A percentile compares a stretch with the other conserved stretches of the same genome.
phyloP scores from a whole-genome alignment of 2,888 invertebrate species.

The Dasypogon diadema region DNA sequence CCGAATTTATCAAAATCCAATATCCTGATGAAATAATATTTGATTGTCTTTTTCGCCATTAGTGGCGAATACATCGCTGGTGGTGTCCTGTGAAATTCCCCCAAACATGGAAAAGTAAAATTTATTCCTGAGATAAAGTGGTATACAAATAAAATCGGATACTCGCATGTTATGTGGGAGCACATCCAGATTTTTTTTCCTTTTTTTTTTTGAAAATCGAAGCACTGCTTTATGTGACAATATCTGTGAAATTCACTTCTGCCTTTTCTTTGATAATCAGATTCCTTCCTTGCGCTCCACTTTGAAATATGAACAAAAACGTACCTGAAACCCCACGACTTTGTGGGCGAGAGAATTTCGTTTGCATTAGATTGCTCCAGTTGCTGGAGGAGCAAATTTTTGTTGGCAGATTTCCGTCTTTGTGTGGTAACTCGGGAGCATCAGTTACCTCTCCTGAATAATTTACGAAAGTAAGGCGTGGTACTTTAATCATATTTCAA shows the following conservation, averaged over 20 bases:
- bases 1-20: background rate
- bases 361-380: conserved; percentile 6
- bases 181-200: background rate
- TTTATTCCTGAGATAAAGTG: too few relatives aligned
- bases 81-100: background rate
- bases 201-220: background rate
- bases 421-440: background rate
- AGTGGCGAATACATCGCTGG: background rate
- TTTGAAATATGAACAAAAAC: conserved; percentile 19
- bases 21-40: background rate
- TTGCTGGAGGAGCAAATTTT: conserved; percentile 1
- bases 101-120: background rate
- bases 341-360: background rate
- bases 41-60: background rate
- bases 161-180: background rate
- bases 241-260: background rate
- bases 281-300: background rate
- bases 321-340: background rate
- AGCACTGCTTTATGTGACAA: background rate
- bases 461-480: conserved; percentile 23
- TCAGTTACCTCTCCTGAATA: conserved; percentile 24
- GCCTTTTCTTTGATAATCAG: background rate
- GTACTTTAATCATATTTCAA: conserved; percentile 41
- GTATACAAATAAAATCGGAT: too few relatives aligned
- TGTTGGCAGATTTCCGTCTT: conserved; percentile 9